A percentile compares a stretch with the other conserved stretches of the same genome.
Conservation (phyloP, 2,888 invertebrate genomes). For the Mallateleia sp. region DNA sequence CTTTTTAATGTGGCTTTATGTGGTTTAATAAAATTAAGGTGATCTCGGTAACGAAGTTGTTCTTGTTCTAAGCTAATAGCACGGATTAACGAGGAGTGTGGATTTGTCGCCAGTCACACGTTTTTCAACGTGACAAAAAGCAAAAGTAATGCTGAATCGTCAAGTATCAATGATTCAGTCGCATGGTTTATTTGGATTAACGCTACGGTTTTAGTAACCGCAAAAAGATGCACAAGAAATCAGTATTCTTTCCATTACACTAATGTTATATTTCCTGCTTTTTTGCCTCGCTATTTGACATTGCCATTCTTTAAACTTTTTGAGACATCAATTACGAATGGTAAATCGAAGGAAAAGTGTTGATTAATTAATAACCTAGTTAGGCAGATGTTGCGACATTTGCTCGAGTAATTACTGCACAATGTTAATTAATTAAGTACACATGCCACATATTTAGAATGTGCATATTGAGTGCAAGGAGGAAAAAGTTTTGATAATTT, state of each 20-base stretch:
- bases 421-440: no score
- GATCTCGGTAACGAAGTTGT: constrained; percentile 34
- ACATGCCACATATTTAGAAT: no score
- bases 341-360: no score
- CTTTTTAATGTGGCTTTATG: constrained; percentile 41
- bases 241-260: background rate
- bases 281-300: no score
- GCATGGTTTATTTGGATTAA: constrained; percentile 12
- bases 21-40: constrained; percentile 54
- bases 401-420: no score
- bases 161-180: background rate
- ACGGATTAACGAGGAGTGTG: constrained; percentile 37
- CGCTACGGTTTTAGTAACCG: background rate
- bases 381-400: no score
- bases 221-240: background rate
- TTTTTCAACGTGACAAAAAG: constrained; percentile 51
- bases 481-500: no score
- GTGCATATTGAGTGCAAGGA: no score
- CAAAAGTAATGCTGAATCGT: background rate
- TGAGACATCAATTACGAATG: no score
- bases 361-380: no score
- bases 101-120: constrained; percentile 44
- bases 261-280: no score
- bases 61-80: constrained; percentile 29
- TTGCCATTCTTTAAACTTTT: no score